These are phyloP conservation scores for Globodera ellingtonae DNA, from an alignment of 1,140 invertebrate genomes.

Conservation along the genomic window DNA sequence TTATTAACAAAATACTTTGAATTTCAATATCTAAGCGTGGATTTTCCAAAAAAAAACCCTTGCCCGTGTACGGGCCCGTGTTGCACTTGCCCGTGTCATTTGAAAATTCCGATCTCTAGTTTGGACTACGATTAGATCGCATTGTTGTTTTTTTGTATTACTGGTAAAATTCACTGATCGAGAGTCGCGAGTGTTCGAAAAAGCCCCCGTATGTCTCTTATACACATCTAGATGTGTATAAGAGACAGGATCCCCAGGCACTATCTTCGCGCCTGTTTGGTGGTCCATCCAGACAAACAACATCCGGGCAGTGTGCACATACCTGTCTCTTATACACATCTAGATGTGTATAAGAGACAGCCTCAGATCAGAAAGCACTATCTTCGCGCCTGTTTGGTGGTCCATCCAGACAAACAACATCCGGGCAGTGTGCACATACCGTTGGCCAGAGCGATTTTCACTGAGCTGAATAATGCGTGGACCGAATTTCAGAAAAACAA, in stretches of 20 bases:
- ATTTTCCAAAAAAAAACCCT: no score
- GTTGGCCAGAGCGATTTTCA: conserved; percentile 92
- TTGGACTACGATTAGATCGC: not conserved
- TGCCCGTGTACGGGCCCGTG: no score
- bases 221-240: no score
- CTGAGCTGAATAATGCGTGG: conserved; percentile 98
- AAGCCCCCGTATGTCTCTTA: no score
- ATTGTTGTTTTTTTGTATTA: not conserved
- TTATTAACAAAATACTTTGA: not conserved
- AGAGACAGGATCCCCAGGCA: no score
- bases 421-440: conserved; percentile 66
- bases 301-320: conserved; percentile 66
- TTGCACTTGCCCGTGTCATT: no score
- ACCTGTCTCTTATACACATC: no score
- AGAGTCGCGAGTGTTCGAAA: not conserved
- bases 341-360: no score
- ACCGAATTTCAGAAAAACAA: conserved; percentile 79
- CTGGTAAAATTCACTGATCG: not conserved
- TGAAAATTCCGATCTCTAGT: not conserved
- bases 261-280: conserved; percentile 90
- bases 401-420: conserved; percentile 77
- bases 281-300: conserved; percentile 79
- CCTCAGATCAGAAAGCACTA: conserved; percentile 84
- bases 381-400: conserved; percentile 85
- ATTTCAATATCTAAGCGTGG: no score